Percentiles rank a stretch among this genome's conserved stretches.
phyloP scores from a whole-genome alignment of 2,113 vertebrate genomes.

The Dasypus novemcinctus region DNA sequence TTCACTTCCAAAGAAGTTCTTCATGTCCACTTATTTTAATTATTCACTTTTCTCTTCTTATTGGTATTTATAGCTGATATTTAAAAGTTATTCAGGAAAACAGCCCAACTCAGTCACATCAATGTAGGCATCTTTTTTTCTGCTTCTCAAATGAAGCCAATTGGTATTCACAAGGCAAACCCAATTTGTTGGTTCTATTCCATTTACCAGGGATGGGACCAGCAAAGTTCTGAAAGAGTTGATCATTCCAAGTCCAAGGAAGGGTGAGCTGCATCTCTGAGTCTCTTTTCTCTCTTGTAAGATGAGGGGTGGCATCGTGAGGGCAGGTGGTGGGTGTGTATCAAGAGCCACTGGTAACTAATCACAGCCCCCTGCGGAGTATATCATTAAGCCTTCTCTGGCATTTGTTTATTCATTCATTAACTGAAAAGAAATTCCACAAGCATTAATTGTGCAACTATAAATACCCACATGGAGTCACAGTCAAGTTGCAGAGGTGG shows the following conservation, averaged over 20 bases:
- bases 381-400: neutral
- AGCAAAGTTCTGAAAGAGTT: neutral
- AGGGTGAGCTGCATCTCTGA: neutral
- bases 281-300: neutral
- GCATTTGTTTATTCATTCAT: neutral
- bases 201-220: neutral
- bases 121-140: neutral
- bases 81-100: conserved; percentile 6
- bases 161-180: neutral
- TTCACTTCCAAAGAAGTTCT: neutral
- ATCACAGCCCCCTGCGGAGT: neutral
- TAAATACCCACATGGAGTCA: neutral
- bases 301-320: neutral
- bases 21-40: neutral
- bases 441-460: neutral
- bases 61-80: neutral
- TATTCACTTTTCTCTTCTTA: neutral
- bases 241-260: neutral
- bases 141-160: neutral
- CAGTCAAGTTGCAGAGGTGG: neutral
- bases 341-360: neutral
- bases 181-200: neutral
- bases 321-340: neutral
- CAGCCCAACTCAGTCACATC: neutral
- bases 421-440: neutral